Percentiles rank a stretch among this genome's conserved stretches.
These are phyloP conservation scores for Tachuris rubrigastra DNA, from an alignment of 2,113 vertebrate species.

Conservation along the genomic window DNA sequence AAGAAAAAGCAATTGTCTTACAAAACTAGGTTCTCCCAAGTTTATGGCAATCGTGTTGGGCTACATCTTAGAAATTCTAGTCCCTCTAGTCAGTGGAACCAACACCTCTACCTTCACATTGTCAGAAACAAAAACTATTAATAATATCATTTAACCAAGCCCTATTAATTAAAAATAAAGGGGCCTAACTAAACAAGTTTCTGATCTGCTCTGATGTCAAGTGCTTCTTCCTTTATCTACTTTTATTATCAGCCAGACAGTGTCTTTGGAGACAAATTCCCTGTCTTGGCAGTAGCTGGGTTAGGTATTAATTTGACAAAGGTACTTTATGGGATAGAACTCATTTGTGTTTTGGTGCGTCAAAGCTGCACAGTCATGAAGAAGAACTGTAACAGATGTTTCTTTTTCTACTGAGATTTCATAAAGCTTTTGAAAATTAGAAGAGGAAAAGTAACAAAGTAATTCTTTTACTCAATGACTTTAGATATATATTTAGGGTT, in stretches of 20 bases:
- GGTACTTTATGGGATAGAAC: background rate
- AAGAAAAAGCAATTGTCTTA: background rate
- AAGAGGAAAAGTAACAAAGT: background rate
- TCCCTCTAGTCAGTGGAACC: background rate
- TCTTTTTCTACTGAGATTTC: background rate
- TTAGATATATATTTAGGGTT: background rate
- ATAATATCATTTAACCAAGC: background rate
- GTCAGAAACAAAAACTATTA: background rate
- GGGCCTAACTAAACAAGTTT: background rate
- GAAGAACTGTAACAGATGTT: background rate
- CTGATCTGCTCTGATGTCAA: background rate
- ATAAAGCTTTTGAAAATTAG: background rate
- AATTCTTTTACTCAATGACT: background rate
- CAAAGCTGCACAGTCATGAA: background rate
- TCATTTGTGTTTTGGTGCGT: background rate
- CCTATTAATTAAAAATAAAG: background rate
- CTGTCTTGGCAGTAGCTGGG: background rate
- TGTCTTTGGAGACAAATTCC: background rate
- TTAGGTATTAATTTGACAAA: background rate
- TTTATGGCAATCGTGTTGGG: background rate
- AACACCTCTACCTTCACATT: background rate
- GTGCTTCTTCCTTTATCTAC: background rate
- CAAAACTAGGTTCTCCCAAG: background rate
- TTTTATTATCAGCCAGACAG: background rate
- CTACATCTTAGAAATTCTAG: background rate